Conservation (phyloP, 2,888 invertebrate genomes). For the Lepidochitona cinerea region DNA sequence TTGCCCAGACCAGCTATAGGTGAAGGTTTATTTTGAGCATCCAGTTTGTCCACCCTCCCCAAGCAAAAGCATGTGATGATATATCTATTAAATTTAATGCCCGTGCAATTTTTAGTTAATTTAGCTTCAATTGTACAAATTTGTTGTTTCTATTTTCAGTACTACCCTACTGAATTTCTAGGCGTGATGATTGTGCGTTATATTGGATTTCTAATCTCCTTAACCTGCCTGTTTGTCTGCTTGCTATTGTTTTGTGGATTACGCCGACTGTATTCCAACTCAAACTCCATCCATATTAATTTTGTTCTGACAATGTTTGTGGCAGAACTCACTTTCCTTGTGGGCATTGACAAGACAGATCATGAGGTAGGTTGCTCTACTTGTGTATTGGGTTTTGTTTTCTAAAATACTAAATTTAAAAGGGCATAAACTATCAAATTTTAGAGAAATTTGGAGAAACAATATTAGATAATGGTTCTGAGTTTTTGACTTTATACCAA, state of each 20-base stretch:
- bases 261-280: constrained; percentile 76
- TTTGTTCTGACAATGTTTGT: constrained; percentile 91
- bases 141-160: constrained; percentile 40
- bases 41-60: no score
- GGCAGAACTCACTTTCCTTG: constrained; percentile 87
- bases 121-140: neutral
- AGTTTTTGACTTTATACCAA: no score
- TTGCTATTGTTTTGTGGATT: constrained; percentile 86
- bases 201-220: constrained; percentile 87
- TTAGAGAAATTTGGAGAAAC: no score
- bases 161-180: constrained; percentile 40
- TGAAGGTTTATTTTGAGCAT: no score
- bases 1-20: no score
- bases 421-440: no score
- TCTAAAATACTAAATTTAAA: no score
- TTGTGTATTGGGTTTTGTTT: no score
- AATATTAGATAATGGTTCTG: no score
- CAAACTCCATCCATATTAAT: constrained; percentile 94
- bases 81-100: no score
- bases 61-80: no score
- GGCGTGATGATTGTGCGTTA: constrained; percentile 78
- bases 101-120: no score
- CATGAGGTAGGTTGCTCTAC: constrained; percentile 85
- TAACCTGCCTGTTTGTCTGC: constrained; percentile 84
- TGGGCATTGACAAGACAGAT: constrained; percentile 87